Evolutionary conservation across 1,140 invertebrate genomes (phyloP).

Genomic region (Drosophila burlai): DNA sequence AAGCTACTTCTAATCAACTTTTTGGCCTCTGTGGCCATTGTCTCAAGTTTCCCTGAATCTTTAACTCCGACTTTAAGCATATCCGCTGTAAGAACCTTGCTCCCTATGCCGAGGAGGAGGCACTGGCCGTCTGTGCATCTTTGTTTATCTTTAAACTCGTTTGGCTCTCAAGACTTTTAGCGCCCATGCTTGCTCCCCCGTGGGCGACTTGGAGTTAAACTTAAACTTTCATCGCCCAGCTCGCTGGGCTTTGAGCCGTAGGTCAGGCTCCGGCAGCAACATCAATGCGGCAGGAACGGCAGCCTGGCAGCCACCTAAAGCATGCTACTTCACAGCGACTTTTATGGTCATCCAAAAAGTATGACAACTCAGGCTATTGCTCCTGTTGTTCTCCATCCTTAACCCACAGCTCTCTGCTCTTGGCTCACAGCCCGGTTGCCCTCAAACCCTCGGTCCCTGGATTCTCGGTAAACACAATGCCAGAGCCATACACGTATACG

Average conservation of each 20-base stretch:
- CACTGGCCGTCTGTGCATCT: slow-evolving; percentile 41
- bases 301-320: slow-evolving; percentile 57
- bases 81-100: slow-evolving; percentile 13
- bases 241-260: slow-evolving; percentile 27
- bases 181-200: slow-evolving; percentile 54
- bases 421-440: neutral
- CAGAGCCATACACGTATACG: slow-evolving; percentile 29
- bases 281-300: slow-evolving; percentile 10
- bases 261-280: slow-evolving; percentile 28
- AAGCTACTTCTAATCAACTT: neutral
- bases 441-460: neutral
- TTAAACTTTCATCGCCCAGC: slow-evolving; percentile 60
- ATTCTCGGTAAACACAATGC: slow-evolving; percentile 17
- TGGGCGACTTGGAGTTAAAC: slow-evolving; percentile 60
- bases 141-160: slow-evolving; percentile 79
- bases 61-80: slow-evolving; percentile 15
- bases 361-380: slow-evolving; percentile 79
- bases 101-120: neutral
- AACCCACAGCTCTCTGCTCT: slow-evolving; percentile 19
- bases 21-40: slow-evolving; percentile 6
- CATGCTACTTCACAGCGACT: slow-evolving; percentile 77
- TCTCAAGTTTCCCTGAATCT: neutral
- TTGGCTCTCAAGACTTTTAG: slow-evolving; percentile 71
- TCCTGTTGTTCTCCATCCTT: slow-evolving; percentile 49
- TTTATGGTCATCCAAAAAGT: slow-evolving; percentile 84